phyloP scores from a whole-genome alignment of 1,140 invertebrate genomes.

The Bombus ignitus region DNA sequence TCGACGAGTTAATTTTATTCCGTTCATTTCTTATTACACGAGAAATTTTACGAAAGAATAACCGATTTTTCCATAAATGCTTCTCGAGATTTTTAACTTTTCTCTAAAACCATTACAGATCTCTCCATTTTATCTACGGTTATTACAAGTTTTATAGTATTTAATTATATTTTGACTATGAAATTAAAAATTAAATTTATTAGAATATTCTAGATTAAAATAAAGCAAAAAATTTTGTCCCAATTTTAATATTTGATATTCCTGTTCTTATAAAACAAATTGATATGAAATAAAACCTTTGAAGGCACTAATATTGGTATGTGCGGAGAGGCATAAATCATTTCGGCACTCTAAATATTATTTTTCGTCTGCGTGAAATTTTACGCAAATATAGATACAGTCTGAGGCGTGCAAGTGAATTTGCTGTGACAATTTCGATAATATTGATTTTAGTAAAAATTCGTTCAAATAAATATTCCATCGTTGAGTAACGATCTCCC shows the following conservation, averaged over 20 bases:
- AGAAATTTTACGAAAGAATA: too few species aligned
- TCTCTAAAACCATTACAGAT: too few species aligned
- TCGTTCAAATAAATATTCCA: background rate
- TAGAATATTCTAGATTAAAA: background rate
- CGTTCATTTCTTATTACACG: background rate
- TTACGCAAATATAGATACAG: background rate
- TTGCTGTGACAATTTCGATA: background rate
- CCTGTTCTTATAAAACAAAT: background rate
- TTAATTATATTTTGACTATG: too few species aligned
- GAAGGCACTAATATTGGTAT: background rate
- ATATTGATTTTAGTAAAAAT: background rate
- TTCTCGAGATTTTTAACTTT: too few species aligned
- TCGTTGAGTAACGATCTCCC: background rate
- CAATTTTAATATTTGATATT: background rate
- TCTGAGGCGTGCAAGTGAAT: background rate
- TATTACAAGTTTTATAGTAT: too few species aligned
- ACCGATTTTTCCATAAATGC: too few species aligned
- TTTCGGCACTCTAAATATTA: background rate
- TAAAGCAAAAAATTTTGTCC: rapidly evolving
- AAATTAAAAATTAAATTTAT: too few species aligned
- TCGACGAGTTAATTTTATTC: background rate
- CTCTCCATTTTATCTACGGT: too few species aligned
- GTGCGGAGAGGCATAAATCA: background rate
- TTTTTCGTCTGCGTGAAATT: background rate
- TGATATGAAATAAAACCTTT: background rate